These are phyloP conservation scores for Drosophila bipectinata DNA, from an alignment of 1,140 invertebrate species.

Conservation along the genomic window DNA sequence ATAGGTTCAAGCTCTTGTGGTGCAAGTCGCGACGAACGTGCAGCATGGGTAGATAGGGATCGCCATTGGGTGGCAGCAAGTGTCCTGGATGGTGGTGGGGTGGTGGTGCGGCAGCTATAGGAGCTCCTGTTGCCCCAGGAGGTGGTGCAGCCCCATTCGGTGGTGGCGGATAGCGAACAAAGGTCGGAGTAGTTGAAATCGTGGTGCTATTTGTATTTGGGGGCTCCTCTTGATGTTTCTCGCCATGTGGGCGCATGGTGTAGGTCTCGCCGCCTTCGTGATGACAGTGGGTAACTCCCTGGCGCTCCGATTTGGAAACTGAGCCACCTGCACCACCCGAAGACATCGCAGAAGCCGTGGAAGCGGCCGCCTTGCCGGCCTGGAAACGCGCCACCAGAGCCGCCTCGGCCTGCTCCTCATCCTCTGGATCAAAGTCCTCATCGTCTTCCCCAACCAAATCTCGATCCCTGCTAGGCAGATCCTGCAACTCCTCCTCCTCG, in stretches of 20 bases:
- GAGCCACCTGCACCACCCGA: neutral
- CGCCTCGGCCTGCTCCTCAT: constrained; percentile 63
- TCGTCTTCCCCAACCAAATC: constrained; percentile 39
- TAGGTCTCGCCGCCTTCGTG: constrained; percentile 87
- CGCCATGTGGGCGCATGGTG: constrained; percentile 86
- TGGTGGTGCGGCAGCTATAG: constrained; percentile 1
- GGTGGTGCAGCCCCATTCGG: neutral
- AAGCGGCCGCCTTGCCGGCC: constrained; percentile 17
- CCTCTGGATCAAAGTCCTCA: constrained; percentile 65
- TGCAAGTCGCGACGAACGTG: constrained; percentile 90
- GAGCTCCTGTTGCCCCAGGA: constrained; percentile 9
- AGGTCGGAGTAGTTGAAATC: constrained; percentile 34
- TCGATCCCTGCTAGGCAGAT: constrained; percentile 8
- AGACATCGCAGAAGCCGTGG: neutral
- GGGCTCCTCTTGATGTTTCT: constrained; percentile 47
- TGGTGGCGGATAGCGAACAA: constrained; percentile 40
- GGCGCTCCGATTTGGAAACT: constrained; percentile 49
- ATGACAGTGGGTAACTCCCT: constrained; percentile 88
- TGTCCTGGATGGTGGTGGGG: constrained; percentile 23
- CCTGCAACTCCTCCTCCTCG: constrained; percentile 76
- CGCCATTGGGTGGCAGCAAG: constrained; percentile 55
- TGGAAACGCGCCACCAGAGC: constrained; percentile 61
- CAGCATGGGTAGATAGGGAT: constrained; percentile 86
- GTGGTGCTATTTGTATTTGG: neutral
- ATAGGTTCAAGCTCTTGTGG: constrained; percentile 84